Evolutionary conservation across 2,113 vertebrate genomes (phyloP), one percentile per base, ranked within the genome.

Genomic region (Vulpes ferrilata): DNA sequence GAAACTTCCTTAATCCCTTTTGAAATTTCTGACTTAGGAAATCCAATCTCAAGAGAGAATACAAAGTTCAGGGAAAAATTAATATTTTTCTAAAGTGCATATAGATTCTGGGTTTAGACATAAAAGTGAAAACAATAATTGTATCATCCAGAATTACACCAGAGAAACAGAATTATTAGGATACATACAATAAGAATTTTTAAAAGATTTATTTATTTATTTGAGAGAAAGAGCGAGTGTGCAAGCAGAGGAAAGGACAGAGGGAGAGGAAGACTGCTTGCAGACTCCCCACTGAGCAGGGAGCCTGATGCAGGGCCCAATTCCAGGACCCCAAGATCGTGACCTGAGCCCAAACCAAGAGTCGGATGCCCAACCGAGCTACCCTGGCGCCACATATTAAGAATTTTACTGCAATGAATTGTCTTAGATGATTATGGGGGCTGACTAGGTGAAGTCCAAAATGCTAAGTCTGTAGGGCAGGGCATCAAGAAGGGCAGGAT

Each of bases 11-110:
- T 53, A 53, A 95, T 79, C 53, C 17, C 60, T 88, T 93, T 89
- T 35, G 12, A 97, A 90, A 89, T 71, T 95, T 95, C 64, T 57
- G 59, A 90, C 57, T 76, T 74, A 90, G 73, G 94, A 96, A 93
- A 91, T 84, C 62, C 59, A 93, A 80, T 93, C n/a, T 85, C 95
- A 95, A 38, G 27, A 94, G 64, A 90, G n/a, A 94, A 96, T 43
- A 88, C 51, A 67, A 93, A 79, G 78, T 95, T 85, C 64, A 62
- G 12, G 74, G 22, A 20, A 95, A 87, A 87, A 80, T 88, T 87
- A 35, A 51, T 69, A 64, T 92, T 84, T 95, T 87, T 82, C 57
- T 64, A 55, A 95, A 88, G 59, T 96, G 20, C 38, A 87, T 95
- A 65, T 35, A 78, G 78, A 88, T 79, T 96, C 38, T 88, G n/a